Base-by-base conservation (phyloP, 2,113 vertebrate genomes). In the Osmerus eperlanus region DNA sequence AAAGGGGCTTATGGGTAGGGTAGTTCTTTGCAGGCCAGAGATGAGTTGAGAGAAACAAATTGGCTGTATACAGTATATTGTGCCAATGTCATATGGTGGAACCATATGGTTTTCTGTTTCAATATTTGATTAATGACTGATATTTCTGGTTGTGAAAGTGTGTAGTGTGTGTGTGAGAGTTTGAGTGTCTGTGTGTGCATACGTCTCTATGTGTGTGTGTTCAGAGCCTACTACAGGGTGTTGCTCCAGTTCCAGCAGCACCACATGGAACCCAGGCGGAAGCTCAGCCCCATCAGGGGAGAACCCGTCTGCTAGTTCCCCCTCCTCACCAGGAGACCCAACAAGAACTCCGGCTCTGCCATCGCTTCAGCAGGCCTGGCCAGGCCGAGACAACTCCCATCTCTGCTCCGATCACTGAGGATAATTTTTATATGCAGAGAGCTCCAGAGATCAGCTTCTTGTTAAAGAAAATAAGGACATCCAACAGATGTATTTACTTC, bases 221-320 rank as follows among this genome's bases (percentile, higher is more conserved):
- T 51, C 52, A 67, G 65, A 68, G 16, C 14, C n/a, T 12, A 58
- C 1, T 11, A 3, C 8, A 16, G 28, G 28, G 36, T 76, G 79
- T 71, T 78, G 56, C 74, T 78, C 63, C 65, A 36, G 32, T 75
- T 81, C 52, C 66, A 70, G 64, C 60, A 56, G 62, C 71, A 67
- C 41, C 56, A 47, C 29, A 19, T 25, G 59, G 73, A 68, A 47
- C 28, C n/a, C 61, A 36, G 53, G 8, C 56, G 67, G 25, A 47
- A 19, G 60, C 61, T 4, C 7, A 19, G 23, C 15, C 25, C 36
- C 60, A 54, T 54, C 51, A 28, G 54, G 67, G 68, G 53, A 78
- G 36, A 79, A 70, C 47, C 65, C 54, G 61, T 78, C 71, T 75
- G 61, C 74, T 73, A 63, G 23, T 70, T 72, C 53, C 0, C 14